Evolutionary conservation across 2,888 invertebrate genomes (phyloP).

Genomic region (Microctonus hyperodae): DNA sequence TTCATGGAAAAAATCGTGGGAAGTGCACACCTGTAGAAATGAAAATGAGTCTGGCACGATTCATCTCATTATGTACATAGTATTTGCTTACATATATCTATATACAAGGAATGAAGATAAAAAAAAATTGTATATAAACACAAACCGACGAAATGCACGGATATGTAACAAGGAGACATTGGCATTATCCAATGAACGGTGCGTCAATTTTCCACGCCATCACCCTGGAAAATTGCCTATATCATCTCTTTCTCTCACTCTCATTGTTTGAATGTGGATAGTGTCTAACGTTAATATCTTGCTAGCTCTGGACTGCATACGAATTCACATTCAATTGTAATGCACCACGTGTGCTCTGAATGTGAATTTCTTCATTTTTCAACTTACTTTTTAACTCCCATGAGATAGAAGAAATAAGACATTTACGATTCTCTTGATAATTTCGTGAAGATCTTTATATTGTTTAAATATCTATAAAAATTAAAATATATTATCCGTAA

Average conservation of each 20-base stretch:
- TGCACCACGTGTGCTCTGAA: slow-evolving; percentile 14
- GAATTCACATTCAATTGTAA: slow-evolving; percentile 26
- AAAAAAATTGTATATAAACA: slow-evolving; percentile 18
- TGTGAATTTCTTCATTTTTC: background rate
- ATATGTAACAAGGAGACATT: slow-evolving; percentile 30
- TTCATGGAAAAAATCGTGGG: background rate
- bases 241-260: slow-evolving; percentile 32
- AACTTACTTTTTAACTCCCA: background rate
- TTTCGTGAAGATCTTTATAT: background rate
- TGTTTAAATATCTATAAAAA: background rate
- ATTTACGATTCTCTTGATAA: background rate
- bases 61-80: background rate
- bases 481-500: background rate
- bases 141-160: slow-evolving; percentile 25
- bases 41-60: background rate
- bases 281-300: slow-evolving; percentile 24
- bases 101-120: slow-evolving; percentile 7
- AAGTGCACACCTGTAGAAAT: slow-evolving; percentile 18
- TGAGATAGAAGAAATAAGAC: background rate
- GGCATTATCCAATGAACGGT: slow-evolving; percentile 32
- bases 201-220: slow-evolving; percentile 52
- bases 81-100: too few species aligned
- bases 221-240: slow-evolving; percentile 51
- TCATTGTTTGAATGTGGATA: slow-evolving; percentile 25
- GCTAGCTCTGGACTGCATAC: slow-evolving; percentile 32